A percentile compares a stretch with the other conserved stretches of the same genome.
Evolutionary conservation across 2,888 invertebrate genomes (phyloP).

Genomic region (Venusia cambrica): DNA sequence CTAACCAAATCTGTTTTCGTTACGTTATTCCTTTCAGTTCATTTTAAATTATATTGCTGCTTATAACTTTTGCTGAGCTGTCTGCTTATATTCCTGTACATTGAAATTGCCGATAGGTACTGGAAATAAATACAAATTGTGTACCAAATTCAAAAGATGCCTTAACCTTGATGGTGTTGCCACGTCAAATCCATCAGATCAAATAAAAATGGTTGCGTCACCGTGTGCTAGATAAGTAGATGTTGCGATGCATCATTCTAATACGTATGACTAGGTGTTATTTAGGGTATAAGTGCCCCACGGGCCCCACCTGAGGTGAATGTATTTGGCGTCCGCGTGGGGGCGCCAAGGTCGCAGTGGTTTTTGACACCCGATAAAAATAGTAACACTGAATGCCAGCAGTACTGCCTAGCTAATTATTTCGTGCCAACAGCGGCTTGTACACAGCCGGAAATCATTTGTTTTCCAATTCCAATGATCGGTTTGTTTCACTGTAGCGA

Average conservation of each 20-base stretch:
- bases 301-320: conserved; percentile 78
- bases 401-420: conserved; percentile 49
- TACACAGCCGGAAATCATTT: conserved; percentile 68
- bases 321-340: conserved; percentile 70
- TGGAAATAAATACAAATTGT: too few species aligned
- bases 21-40: conserved; percentile 21
- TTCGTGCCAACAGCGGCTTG: conserved; percentile 49
- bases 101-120: too few species aligned
- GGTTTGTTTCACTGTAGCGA: conserved; percentile 51
- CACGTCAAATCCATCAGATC: conserved; percentile 7
- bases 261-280: conserved; percentile 31
- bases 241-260: conserved; percentile 31
- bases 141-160: too few species aligned
- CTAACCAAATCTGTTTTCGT: conserved; percentile 24
- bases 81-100: too few species aligned
- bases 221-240: conserved; percentile 18
- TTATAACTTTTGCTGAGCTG: too few species aligned
- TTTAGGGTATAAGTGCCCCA: conserved; percentile 45
- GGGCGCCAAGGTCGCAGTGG: conserved; percentile 76
- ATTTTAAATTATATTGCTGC: conserved; percentile 21
- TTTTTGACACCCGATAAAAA: conserved; percentile 76
- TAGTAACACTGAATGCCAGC: conserved; percentile 60
- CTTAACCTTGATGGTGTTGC: conserved; percentile 2
- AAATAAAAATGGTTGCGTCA: conserved; percentile 11
- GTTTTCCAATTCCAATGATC: conserved; percentile 65